Evolutionary conservation across 1,140 invertebrate genomes (phyloP), one percentile per base, ranked within the genome.

Genomic region (Apolygus lucorum): DNA sequence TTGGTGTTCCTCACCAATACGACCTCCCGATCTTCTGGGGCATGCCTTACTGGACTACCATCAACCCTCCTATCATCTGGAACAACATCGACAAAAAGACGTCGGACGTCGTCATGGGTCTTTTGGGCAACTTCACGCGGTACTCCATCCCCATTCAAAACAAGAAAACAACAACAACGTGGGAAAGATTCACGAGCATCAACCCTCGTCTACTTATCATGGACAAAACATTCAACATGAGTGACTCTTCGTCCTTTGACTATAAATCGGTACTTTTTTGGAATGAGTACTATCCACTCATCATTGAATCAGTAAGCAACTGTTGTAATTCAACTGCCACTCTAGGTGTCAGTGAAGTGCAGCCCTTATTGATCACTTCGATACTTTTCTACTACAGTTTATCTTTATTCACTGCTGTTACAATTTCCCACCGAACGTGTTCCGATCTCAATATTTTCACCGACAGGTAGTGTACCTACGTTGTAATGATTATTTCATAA

Each of bases 21-120:
- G 90, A 92, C 75, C 79, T 90, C 54, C 87, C 89, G 1, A 90
- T 89, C 72, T 82, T 90, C 0, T 90, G 89, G 84, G 90, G 90
- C 1, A 78, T 91, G 70, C 89, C 90, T 0, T 85, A 88, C 76
- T 84, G 87, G 78, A 80, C 82, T 25, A 77, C 81, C 64, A 75
- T 81, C 26, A 67, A 72, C 0, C 71, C 75, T 13, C 70, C 70
- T 28, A 79, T 83, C 0, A 84, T 85, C 72, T 92, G 90, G 90
- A 86, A 88, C 72, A 80, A 79, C 17, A 83, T 84, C 52, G 90
- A 92, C 76, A 90, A 89, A 75, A 86, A 86, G 74, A 86, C 88
- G 72, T 82, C 89, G 0, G 89, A 91, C 67, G 84, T 86, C 1
- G 83, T 90, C 34, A 91, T 91, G 89, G 84, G 83, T 64, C 83